phyloP scores from a whole-genome alignment of 2,888 invertebrate species.

The Nomada lathburiana region DNA sequence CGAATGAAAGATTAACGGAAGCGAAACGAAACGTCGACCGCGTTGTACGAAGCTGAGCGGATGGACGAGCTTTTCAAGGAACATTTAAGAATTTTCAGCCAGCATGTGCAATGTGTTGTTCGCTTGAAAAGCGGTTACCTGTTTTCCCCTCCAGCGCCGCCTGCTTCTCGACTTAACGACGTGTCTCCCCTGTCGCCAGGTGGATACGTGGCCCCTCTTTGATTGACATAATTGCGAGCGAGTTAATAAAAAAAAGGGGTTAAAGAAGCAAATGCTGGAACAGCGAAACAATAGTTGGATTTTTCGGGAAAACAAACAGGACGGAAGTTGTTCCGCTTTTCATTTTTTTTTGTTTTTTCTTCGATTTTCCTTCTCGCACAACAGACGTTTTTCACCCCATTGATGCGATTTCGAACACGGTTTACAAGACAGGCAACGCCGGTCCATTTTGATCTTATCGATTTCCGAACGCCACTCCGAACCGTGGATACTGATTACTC shows the following conservation, averaged over 20 bases:
- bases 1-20: conserved; percentile 36
- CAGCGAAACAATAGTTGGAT: background rate
- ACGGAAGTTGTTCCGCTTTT: background rate
- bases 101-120: conserved; percentile 12
- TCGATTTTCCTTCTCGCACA: background rate
- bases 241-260: background rate
- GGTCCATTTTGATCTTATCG: conserved; percentile 34
- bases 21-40: conserved; percentile 12
- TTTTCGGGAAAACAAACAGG: background rate
- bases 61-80: conserved; percentile 20
- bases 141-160: background rate
- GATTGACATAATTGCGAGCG: conserved; percentile 8
- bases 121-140: conserved; percentile 13
- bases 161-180: background rate
- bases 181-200: background rate
- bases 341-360: background rate
- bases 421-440: conserved; percentile 17
- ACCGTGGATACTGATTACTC: conserved; percentile 42
- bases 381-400: too few species aligned
- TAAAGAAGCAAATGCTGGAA: background rate
- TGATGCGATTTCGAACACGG: conserved; percentile 18
- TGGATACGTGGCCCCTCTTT: background rate
- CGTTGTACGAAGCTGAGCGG: conserved; percentile 4
- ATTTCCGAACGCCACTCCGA: conserved; percentile 27
- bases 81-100: conserved; percentile 26